A percentile compares a stretch with the other conserved stretches of the same genome.
These are phyloP conservation scores for Cistogaster globosa DNA, from an alignment of 2,888 invertebrate species.

Conservation along the genomic window DNA sequence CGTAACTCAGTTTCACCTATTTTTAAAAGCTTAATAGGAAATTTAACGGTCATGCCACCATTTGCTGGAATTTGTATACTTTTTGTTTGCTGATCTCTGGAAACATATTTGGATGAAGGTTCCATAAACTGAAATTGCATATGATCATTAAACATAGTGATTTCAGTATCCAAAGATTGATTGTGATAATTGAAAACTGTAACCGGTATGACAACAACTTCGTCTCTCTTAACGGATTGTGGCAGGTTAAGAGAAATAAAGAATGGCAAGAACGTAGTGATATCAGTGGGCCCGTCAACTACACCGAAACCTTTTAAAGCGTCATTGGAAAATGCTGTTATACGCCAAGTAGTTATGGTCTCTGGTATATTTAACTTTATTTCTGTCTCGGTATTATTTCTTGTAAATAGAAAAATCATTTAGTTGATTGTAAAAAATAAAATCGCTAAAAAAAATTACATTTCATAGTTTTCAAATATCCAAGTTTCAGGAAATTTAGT, in stretches of 20 bases:
- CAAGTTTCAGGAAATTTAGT: slow-evolving; percentile 86
- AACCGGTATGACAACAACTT: slow-evolving; percentile 93
- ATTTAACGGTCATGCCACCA: slow-evolving; percentile 85
- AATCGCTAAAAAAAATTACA: slow-evolving; percentile 32
- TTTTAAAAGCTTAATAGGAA: slow-evolving; percentile 88
- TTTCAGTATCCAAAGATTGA: slow-evolving; percentile 88
- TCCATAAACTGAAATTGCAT: slow-evolving; percentile 88
- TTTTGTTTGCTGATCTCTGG: slow-evolving; percentile 73
- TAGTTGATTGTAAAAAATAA: not conserved
- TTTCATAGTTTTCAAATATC: slow-evolving; percentile 85
- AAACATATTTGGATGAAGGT: slow-evolving; percentile 76
- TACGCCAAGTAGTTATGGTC: slow-evolving; percentile 90
- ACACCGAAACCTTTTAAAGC: slow-evolving; percentile 89
- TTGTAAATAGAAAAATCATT: not conserved
- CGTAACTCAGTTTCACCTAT: slow-evolving; percentile 88
- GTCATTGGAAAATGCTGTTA: slow-evolving; percentile 90
- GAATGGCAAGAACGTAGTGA: slow-evolving; percentile 90
- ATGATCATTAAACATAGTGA: slow-evolving; percentile 90
- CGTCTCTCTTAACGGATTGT: slow-evolving; percentile 89
- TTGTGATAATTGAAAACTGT: slow-evolving; percentile 93
- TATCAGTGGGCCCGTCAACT: slow-evolving; percentile 84
- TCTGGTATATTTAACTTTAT: slow-evolving; percentile 84
- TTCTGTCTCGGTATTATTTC: slow-evolving; percentile 32
- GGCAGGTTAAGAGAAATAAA: slow-evolving; percentile 90
- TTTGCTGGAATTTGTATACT: slow-evolving; percentile 87